These are phyloP conservation scores for Cavia porcellus DNA, from an alignment of 2,113 vertebrate species.

Conservation along the genomic window DNA sequence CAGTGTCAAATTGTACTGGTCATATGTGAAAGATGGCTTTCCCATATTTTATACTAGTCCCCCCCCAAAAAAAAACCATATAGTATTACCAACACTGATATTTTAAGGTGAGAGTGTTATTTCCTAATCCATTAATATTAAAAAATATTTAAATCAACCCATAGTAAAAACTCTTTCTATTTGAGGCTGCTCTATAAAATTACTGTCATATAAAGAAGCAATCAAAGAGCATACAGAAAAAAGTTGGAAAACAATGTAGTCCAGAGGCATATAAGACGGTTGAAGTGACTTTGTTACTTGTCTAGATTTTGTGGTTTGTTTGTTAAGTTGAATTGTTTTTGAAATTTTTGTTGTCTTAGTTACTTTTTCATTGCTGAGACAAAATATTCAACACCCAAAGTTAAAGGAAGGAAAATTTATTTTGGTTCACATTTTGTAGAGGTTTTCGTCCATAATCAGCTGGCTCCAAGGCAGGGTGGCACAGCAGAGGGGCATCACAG, in stretches of 20 bases:
- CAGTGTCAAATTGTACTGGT: neutral
- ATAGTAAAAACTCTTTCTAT: conserved; percentile 17
- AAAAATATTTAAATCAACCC: conserved; percentile 18
- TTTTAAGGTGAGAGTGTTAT: neutral
- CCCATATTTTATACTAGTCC: conserved; percentile 24
- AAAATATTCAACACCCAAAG: neutral
- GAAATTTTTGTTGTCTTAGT: neutral
- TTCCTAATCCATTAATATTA: conserved; percentile 28
- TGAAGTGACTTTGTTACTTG: conserved; percentile 53
- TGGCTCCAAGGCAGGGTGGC: neutral
- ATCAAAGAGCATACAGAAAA: neutral
- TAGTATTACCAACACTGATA: neutral
- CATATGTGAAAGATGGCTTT: conserved; percentile 30
- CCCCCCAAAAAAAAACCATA: neutral
- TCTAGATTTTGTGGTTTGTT: conserved; percentile 44
- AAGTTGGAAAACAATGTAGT: neutral
- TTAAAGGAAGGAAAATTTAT: neutral
- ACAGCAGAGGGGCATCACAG: neutral
- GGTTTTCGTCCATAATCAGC: neutral
- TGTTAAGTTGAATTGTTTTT: neutral
- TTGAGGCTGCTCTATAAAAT: neutral
- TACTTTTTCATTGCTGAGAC: neutral
- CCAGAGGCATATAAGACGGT: neutral
- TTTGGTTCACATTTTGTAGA: neutral
- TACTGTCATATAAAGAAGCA: conserved; percentile 22